Conservation (phyloP, 2,888 invertebrate species). For the Therioaphis trifolii region DNA sequence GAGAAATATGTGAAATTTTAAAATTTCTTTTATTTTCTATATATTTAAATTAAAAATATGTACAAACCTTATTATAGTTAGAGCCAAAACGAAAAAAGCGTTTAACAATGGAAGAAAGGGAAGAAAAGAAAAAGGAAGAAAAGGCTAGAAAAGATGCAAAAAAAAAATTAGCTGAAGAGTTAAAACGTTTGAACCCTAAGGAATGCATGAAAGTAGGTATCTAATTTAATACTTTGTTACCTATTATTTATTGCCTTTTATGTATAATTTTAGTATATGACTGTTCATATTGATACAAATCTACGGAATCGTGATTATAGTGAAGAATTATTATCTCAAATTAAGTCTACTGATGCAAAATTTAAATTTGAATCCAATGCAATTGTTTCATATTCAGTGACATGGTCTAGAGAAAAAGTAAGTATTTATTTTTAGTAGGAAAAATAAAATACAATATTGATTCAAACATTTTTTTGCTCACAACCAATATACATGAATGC, state of each 20-base stretch:
- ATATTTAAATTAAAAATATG: background rate
- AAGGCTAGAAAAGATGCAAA: conserved; percentile 60
- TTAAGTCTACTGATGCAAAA: conserved; percentile 65
- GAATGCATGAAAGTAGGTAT: conserved; percentile 71
- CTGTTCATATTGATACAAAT: conserved; percentile 69
- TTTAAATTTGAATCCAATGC: conserved; percentile 65
- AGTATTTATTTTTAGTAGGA: background rate
- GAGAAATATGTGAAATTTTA: background rate
- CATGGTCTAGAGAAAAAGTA: conserved; percentile 66
- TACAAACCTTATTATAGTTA: background rate
- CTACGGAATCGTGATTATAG: conserved; percentile 68
- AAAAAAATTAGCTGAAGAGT: conserved; percentile 65
- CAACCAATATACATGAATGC: too few species aligned
- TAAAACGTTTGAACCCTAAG: conserved; percentile 68
- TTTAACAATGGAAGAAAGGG: conserved; percentile 61
- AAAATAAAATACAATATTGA: too few species aligned
- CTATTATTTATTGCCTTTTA: background rate
- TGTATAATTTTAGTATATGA: conserved; percentile 69
- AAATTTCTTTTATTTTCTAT: too few species aligned
- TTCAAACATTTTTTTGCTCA: too few species aligned
- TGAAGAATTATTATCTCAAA: conserved; percentile 65
- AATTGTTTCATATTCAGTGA: conserved; percentile 65
- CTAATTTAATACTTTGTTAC: background rate
- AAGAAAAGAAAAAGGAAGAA: conserved; percentile 63
- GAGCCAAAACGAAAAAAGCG: conserved; percentile 51